phyloP scores from a whole-genome alignment of 2,888 invertebrate genomes.

The Boloria euphrosyne region DNA sequence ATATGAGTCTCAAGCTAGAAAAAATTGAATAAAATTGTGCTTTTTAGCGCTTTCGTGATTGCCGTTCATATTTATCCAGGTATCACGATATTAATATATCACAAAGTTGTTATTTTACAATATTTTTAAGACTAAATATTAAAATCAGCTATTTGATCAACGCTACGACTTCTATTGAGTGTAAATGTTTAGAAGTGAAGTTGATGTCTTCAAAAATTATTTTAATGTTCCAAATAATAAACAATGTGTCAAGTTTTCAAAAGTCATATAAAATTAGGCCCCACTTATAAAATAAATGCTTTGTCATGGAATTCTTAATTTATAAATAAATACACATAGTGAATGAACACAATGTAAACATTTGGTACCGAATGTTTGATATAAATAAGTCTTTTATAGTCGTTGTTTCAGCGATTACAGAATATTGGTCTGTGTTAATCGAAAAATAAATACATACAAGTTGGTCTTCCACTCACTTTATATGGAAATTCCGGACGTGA shows the following conservation, averaged over 20 bases:
- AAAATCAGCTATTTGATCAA: slow-evolving; percentile 13
- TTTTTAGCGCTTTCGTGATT: slow-evolving; percentile 41
- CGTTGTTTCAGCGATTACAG: slow-evolving; percentile 67
- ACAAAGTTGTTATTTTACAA: slow-evolving; percentile 16
- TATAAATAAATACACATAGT: slow-evolving; percentile 60
- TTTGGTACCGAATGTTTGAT: slow-evolving; percentile 31
- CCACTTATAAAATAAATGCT: slow-evolving; percentile 74
- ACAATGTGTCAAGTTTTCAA: slow-evolving; percentile 30
- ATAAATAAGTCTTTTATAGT: slow-evolving; percentile 65
- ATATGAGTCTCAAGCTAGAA: slow-evolving; percentile 60
- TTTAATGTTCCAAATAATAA: slow-evolving; percentile 3
- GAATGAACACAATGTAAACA: slow-evolving; percentile 48
- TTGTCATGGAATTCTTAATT: slow-evolving; percentile 69
- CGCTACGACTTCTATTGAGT: slow-evolving; percentile 6
- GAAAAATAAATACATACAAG: slow-evolving; percentile 43
- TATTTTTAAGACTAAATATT: slow-evolving; percentile 10
- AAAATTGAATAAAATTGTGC: slow-evolving; percentile 56
- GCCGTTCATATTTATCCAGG: slow-evolving; percentile 1
- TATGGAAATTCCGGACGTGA: slow-evolving; percentile 74
- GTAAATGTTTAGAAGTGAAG: slow-evolving; percentile 41
- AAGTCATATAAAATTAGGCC: slow-evolving; percentile 73
- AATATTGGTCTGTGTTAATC: slow-evolving; percentile 48
- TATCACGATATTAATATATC: slow-evolving; percentile 18
- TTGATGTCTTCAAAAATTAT: slow-evolving; percentile 18
- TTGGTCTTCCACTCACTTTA: slow-evolving; percentile 52